Conservation (phyloP, 1,140 invertebrate genomes). For the Ips typographus region DNA sequence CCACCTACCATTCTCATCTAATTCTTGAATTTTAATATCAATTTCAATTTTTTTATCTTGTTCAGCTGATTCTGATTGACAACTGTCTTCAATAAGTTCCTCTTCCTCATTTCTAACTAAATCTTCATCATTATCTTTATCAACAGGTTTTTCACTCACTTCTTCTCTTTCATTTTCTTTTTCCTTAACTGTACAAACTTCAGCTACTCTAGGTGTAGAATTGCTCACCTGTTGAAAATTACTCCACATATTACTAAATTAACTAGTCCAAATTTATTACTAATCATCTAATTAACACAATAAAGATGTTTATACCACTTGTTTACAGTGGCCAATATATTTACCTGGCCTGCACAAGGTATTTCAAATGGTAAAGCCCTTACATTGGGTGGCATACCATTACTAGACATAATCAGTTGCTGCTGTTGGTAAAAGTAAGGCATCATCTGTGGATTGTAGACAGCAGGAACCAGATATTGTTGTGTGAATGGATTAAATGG, state of each 20-base stretch:
- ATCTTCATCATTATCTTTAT: slow-evolving; percentile 6
- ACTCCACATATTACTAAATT: not conserved
- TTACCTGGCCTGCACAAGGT: slow-evolving; percentile 18
- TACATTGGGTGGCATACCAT: slow-evolving; percentile 40
- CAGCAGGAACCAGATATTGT: slow-evolving; percentile 58
- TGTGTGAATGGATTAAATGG: slow-evolving; percentile 54
- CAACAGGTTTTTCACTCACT: not conserved
- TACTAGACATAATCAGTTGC: slow-evolving; percentile 57
- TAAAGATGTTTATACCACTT: no score
- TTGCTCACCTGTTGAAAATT: no score
- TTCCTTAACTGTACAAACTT: not conserved
- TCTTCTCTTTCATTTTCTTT: slow-evolving; percentile 49
- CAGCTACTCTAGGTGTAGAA: no score
- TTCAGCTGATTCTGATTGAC: no score
- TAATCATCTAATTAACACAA: no score
- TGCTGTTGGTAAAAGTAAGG: slow-evolving; percentile 61
- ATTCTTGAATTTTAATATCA: not conserved
- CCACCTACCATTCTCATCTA: not conserved
- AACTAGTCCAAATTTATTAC: no score
- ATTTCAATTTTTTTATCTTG: no score
- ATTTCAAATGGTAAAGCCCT: slow-evolving; percentile 41
- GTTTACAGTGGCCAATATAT: no score
- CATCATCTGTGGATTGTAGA: slow-evolving; percentile 59
- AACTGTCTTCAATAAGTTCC: no score
- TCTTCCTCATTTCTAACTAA: not conserved